phyloP scores from a whole-genome alignment of 2,113 vertebrate species.

The Eolophus roseicapilla region DNA sequence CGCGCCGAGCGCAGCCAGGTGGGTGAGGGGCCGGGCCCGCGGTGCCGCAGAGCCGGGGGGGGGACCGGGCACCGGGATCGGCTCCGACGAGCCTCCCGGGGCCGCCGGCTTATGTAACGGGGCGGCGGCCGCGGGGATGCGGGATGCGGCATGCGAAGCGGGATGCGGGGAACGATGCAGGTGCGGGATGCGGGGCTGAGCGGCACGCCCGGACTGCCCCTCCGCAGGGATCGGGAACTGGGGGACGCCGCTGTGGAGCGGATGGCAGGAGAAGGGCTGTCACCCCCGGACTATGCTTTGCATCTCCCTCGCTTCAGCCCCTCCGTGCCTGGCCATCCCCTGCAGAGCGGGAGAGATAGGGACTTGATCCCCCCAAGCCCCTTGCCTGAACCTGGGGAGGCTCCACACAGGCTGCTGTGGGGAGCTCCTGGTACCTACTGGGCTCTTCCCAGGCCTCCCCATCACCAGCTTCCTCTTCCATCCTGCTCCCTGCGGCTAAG shows the following conservation, averaged over 20 bases:
- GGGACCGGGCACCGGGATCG: background rate
- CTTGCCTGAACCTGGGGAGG: background rate
- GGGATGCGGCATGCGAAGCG: constrained; percentile 7
- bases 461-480: background rate
- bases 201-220: background rate
- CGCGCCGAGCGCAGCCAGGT: background rate
- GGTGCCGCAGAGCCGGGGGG: constrained; percentile 11
- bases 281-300: background rate
- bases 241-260: background rate
- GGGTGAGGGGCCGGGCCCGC: background rate
- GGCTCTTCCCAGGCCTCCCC: background rate
- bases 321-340: background rate
- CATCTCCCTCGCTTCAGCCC: background rate
- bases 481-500: background rate
- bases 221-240: background rate
- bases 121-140: constrained; percentile 39
- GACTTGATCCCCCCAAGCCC: background rate
- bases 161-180: background rate
- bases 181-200: background rate
- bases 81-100: constrained; percentile 41
- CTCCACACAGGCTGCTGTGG: background rate
- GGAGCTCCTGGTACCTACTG: background rate
- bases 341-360: background rate
- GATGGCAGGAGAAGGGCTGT: background rate
- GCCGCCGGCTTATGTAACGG: constrained; percentile 46